Conservation (phyloP, 2,797 vertebrate species). For the Macrochelys suwanniensis region DNA sequence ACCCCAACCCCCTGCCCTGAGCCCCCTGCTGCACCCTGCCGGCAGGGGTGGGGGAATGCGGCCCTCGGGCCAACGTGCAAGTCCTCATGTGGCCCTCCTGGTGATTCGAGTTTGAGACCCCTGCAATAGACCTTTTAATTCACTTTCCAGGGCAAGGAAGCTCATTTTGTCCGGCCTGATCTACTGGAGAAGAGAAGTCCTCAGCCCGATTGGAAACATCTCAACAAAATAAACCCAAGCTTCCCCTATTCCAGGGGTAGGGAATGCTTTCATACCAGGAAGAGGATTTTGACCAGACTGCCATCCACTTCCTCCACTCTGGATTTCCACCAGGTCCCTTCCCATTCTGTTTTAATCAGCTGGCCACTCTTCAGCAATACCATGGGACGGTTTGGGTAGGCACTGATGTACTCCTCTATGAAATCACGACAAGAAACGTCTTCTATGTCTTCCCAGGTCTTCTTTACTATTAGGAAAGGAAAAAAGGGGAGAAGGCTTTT, state of each 20-base stretch:
- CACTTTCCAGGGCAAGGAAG: neutral
- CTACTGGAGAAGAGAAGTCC: neutral
- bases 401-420: conserved; percentile 96
- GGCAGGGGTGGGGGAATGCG: too few relatives aligned
- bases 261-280: conserved; percentile 86
- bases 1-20: too few relatives aligned
- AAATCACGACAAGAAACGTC: conserved; percentile 95
- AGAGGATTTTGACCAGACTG: conserved; percentile 97
- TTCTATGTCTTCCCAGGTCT: conserved; percentile 97
- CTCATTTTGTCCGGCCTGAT: fast-evolving
- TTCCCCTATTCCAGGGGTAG: neutral
- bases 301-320: conserved; percentile 97
- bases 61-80: too few relatives aligned
- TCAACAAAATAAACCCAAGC: neutral
- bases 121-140: neutral
- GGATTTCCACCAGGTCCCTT: conserved; percentile 99
- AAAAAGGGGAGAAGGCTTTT: neutral
- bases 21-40: too few relatives aligned
- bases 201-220: fast-evolving
- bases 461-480: conserved; percentile 84
- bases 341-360: conserved; percentile 99
- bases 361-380: conserved; percentile 96
- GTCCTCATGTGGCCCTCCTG: too few relatives aligned
- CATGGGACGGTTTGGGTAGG: conserved; percentile 99
- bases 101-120: too few relatives aligned